Evolutionary conservation across 2,797 vertebrate species (phyloP), one percentile per base, ranked within the genome.

Genomic region (Linurgus olivaceus): DNA sequence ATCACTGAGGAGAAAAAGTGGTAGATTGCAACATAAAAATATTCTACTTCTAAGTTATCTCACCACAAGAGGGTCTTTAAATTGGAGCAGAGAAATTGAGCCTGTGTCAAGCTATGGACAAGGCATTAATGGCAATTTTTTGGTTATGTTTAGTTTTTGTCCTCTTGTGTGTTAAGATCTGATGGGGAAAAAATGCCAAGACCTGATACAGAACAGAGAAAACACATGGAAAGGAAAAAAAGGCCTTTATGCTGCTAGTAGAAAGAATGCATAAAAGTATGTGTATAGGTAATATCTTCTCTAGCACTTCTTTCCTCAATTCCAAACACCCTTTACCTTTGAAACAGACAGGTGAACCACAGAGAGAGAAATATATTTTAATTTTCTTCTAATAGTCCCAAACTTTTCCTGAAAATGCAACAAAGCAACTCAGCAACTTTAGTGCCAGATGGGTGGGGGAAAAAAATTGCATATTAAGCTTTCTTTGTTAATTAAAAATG

Each of bases 401-500:
- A 90, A 97, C 71, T 96, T 84, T 96, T 97, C 95, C 92, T 97
- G 88, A 96, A 97, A 97, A 96, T 57, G 75, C 88, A 96, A 73
- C 51, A 93, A 97, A 95, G 82, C 95, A 97, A 96, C 89, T 98
- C 97, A 97, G 96, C 96, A 97, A 91, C 97, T 97, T 97, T 94
- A 83, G 84, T 81, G 88, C 95, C 96, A 97, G 97, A 97, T 89
- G 96, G 96, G 90, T 97, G 65, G 2, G 16, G 48, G 78, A 19
- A 58, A 85, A 84, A 81, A 94, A 61, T 13, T n/a, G 88, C 97
- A 52, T 75, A 87, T 97, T 97, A 97, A 97, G 97, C 96, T 97
- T 97, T 97, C 89, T 89, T 95, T 97, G 97, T 97, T 98, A 98
- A 98, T 98, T 98, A 98, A 97, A 97, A 97, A 70, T 52, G 24